Evolutionary conservation across 2,888 invertebrate genomes (phyloP).

Genomic region (Lasioglossum pauxillum): DNA sequence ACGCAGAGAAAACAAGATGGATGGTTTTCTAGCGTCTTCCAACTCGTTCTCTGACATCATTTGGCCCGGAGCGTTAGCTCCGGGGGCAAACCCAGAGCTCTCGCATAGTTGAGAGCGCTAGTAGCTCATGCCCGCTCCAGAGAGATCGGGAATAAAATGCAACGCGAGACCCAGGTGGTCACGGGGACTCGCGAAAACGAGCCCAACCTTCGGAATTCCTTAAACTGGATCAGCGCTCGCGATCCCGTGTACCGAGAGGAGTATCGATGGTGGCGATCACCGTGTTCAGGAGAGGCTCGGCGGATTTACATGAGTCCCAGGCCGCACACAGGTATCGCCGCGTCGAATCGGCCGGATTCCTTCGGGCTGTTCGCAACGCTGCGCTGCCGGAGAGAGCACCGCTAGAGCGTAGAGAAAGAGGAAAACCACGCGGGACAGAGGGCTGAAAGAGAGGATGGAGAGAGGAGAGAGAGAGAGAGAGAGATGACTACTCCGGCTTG

Average conservation of each 20-base stretch:
- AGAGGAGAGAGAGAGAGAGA: background rate
- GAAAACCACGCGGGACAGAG: slow-evolving; percentile 1
- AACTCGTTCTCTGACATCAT: background rate
- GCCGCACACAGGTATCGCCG: slow-evolving; percentile 12
- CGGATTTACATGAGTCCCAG: slow-evolving; percentile 16
- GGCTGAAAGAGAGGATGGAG: background rate
- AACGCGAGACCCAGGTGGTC: background rate
- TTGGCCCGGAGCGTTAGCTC: background rate
- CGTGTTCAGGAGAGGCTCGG: slow-evolving; percentile 11
- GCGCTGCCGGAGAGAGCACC: slow-evolving; percentile 9
- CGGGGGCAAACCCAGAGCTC: background rate
- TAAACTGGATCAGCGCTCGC: slow-evolving; percentile 13
- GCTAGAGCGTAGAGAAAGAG: slow-evolving; percentile 8
- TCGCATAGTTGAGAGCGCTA: background rate
- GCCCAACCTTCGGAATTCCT: slow-evolving; percentile 12
- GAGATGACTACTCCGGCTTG: slow-evolving; percentile 59
- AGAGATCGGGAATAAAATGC: background rate
- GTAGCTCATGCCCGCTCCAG: background rate
- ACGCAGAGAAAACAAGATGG: background rate
- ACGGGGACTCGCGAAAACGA: background rate
- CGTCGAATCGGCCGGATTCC: slow-evolving; percentile 22
- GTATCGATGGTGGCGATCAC: slow-evolving; percentile 23
- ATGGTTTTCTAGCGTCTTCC: background rate
- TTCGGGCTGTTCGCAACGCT: slow-evolving; percentile 12
- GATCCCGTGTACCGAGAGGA: slow-evolving; percentile 15